phyloP scores from a whole-genome alignment of 2,888 invertebrate genomes.

The Lampropteryx suffumata region DNA sequence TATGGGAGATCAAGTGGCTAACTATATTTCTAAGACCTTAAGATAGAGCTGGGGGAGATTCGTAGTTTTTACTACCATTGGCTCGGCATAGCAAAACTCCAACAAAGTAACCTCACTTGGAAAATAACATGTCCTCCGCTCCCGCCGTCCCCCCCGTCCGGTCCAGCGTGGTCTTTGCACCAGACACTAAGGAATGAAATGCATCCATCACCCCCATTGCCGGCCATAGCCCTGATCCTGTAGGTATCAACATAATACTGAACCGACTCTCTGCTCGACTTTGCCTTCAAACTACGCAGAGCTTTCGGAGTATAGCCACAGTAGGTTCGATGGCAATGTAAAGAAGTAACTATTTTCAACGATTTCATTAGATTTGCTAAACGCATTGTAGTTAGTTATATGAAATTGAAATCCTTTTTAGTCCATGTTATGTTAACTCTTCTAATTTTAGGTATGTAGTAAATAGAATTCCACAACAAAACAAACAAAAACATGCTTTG shows the following conservation, averaged over 20 bases:
- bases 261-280: slow-evolving; percentile 62
- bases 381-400: too few relatives aligned
- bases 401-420: too few relatives aligned
- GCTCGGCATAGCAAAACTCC: too few relatives aligned
- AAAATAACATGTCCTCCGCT: slow-evolving; percentile 97
- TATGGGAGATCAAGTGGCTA: too few relatives aligned
- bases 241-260: slow-evolving; percentile 89
- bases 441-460: too few relatives aligned
- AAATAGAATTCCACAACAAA: too few relatives aligned
- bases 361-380: slow-evolving; percentile 41
- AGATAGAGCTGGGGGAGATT: too few relatives aligned
- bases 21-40: too few relatives aligned
- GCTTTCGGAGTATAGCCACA: slow-evolving; percentile 61
- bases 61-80: too few relatives aligned
- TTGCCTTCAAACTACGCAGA: slow-evolving; percentile 66
- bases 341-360: slow-evolving; percentile 32
- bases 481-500: too few relatives aligned
- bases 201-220: slow-evolving; percentile 96
- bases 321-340: slow-evolving; percentile 35
- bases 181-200: slow-evolving; percentile 92
- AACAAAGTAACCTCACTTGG: slow-evolving; percentile 51
- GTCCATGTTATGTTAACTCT: too few relatives aligned
- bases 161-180: slow-evolving; percentile 94
- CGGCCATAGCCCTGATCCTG: too few relatives aligned
- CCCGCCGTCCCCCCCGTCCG: slow-evolving; percentile 98